A percentile compares a stretch with the other conserved stretches of the same genome.
Evolutionary conservation across 1,140 invertebrate genomes (phyloP).

Genomic region (Neodiprion virginianus): DNA sequence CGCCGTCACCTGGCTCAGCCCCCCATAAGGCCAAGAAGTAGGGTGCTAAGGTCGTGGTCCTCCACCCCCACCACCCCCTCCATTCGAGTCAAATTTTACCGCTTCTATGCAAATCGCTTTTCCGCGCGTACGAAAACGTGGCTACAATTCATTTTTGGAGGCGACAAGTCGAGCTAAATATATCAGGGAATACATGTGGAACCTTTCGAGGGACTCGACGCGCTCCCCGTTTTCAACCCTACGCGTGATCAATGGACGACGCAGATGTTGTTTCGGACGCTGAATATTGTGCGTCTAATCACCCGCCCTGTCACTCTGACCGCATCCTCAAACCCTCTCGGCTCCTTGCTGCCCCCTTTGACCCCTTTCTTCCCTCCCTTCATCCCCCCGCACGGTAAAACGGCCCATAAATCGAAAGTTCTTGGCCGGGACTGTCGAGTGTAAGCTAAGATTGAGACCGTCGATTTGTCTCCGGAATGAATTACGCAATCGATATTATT

Average conservation of each 20-base stretch:
- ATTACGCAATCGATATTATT: not conserved
- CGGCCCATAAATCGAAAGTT: constrained; percentile 2
- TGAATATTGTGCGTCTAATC: constrained; percentile 58
- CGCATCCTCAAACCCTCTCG: constrained; percentile 34
- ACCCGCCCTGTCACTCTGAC: constrained; percentile 58
- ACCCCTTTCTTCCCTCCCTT: constrained; percentile 29
- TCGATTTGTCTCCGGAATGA: constrained; percentile 2
- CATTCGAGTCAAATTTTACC: not conserved
- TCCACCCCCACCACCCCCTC: constrained; percentile 14
- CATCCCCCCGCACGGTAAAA: not conserved
- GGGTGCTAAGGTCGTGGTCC: constrained; percentile 23
- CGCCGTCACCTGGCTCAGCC: constrained; percentile 24
- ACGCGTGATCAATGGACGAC: constrained; percentile 55
- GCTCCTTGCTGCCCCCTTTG: constrained; percentile 48
- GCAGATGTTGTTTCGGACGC: constrained; percentile 53
- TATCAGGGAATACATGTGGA: no score
- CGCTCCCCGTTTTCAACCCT: no score
- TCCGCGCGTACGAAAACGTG: not conserved
- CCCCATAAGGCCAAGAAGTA: constrained; percentile 14
- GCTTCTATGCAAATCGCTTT: constrained; percentile 3
- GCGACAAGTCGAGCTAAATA: no score
- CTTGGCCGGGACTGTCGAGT: not conserved
- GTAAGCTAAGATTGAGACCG: not conserved
- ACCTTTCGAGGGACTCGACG: no score
- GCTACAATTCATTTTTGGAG: not conserved